Evolutionary conservation across 1,140 invertebrate species (phyloP), one percentile per base, ranked within the genome.

Genomic region (Palaemon carinicauda): DNA sequence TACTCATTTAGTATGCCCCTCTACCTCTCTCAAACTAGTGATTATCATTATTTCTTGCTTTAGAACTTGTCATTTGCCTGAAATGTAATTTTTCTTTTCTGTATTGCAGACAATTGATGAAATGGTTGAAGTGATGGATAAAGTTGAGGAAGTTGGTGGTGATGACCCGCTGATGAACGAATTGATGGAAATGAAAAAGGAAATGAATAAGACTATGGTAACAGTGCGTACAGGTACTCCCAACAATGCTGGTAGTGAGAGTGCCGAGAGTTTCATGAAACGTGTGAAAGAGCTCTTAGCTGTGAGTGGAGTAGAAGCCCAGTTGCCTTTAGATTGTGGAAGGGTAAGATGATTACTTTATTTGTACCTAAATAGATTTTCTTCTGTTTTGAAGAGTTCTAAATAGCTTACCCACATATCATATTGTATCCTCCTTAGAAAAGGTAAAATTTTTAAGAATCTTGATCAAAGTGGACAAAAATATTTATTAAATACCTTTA

Each of bases 241-340:
- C 51, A 12, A 31, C 73, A n/a, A n/a, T n/a, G 24, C 19, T 24
- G 19, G 1, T 5, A 15, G 3, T 24, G 24, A 60, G 54, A 60
- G 3, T 15, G 0, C 54, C 15, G 24, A 60, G 2, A 24, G 24
- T 2, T 60, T 60, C 54, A n/a, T 21, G 54, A 17, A 60, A 10
- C 9, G 54, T 15, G 54, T 60, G 7, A 60, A 24, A 15, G 54
- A 60, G 7, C 54, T 60, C 24, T 24, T 52, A 78, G 51, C 51
- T 41, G 41, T 12, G 12, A 78, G 75, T 78, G 75, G 75, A 7
- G 29, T 78, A 17, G 75, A 78, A 50, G 75, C 75, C 5, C 41
- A 52, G 41, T 19, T 78, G 31, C 75, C 75, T 1, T 27, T 78
- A 17, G 75, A 78, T 52, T 78, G 75, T 78, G 75, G 75, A 27